Evolutionary conservation across 2,797 vertebrate species (phyloP), one percentile per base, ranked within the genome.

Genomic region (Hydrolagus colliei): DNA sequence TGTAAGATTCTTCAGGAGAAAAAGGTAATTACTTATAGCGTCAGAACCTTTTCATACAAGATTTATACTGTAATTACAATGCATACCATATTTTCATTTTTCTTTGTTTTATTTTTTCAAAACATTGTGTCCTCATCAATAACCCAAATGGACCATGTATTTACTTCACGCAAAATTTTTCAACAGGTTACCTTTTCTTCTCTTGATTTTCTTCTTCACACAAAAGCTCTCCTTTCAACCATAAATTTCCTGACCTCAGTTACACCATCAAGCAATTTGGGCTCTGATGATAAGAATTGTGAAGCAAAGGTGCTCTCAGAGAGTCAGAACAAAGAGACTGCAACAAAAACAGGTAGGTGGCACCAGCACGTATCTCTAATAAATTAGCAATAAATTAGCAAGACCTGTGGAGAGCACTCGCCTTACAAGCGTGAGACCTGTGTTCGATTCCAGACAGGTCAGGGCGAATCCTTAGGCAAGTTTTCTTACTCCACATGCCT

Each of bases 111-210:
- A 41, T 35, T 68, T 9, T 9, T 71, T 20, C 7, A 84, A 52
- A 52, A 52, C 41, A 52, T 52, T 6, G 41, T 52, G 41, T 27
- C 27, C 35, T 41, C 20, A 68, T 27, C 61, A 63, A 9, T 63
- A 63, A 68, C 18, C 6, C 20, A n/a, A n/a, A 52, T n/a, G 16
- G 78, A 67, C 65, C 13, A 59, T 6, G 5, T 84, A 41, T 52
- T 82, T n/a, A 27, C 20, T 86, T 52, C 61, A 16, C 73, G 88
- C n/a, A n/a, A 52, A 88, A 7, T 88, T 88, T 87, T 88, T 87
- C 59, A 86, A 89, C 92, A 99, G 97, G 96, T 99, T 88, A 91
- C 95, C 65, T 97, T 99, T 89, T 97, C 98, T 13, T 97, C 96
- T 0, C 88, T 99, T 89, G 94, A 96, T 87, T 92, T 99, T 82